These are phyloP conservation scores for Daboia siamensis DNA, from an alignment of 2,113 vertebrate genomes.

Conservation along the genomic window DNA sequence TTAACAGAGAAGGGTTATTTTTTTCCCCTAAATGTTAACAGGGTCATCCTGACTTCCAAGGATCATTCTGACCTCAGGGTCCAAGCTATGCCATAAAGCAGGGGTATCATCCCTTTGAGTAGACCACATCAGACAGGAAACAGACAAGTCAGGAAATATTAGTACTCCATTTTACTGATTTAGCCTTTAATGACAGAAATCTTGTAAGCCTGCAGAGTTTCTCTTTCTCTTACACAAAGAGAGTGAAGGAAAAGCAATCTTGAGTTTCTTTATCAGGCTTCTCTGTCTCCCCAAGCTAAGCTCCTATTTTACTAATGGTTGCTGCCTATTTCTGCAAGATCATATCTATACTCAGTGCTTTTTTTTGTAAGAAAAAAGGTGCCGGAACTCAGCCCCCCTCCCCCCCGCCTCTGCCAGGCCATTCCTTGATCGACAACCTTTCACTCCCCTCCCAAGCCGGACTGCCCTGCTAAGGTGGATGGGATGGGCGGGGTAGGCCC, in stretches of 20 bases:
- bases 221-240: neutral
- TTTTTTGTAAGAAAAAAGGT: no score
- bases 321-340: neutral
- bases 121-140: neutral
- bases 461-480: no score
- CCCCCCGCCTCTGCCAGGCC: no score
- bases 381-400: no score
- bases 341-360: neutral
- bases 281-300: neutral
- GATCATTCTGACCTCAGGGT: neutral
- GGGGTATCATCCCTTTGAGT: neutral
- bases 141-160: neutral
- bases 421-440: no score
- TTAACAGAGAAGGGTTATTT: neutral
- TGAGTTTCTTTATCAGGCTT: neutral
- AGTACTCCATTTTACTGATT: neutral
- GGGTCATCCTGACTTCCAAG: neutral
- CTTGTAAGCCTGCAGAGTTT: neutral
- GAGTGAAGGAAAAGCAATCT: neutral
- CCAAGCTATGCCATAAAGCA: neutral
- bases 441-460: no score
- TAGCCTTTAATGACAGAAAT: neutral
- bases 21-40: neutral
- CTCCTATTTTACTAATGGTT: neutral
- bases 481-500: no score